Evolutionary conservation across 2,113 vertebrate genomes (phyloP), one percentile per base, ranked within the genome.

Genomic region (Alethe castanea): DNA sequence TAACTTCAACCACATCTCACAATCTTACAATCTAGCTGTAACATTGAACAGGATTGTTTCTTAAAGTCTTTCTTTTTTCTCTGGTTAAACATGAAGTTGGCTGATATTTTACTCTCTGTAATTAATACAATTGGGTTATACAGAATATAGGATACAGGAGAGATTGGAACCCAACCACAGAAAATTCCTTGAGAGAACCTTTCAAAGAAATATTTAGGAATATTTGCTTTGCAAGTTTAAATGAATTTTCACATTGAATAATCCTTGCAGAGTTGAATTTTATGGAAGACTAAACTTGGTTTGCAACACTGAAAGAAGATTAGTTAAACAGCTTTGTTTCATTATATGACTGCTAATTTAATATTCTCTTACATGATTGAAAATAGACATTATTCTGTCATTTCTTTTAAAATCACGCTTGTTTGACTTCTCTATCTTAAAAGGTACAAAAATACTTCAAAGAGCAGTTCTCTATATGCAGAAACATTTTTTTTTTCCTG

Each of bases 321-420:
- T 86, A 90, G 56, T 64, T 92, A 71, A 92, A 86, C 17, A 81
- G 35, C 50, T 96, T 90, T 94, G n/a, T 92, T 96, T 92, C 79
- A 16, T 82, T 95, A 40, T 57, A 15, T 50, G 64, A 60, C 50
- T 90, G 36, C 36, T 94, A 83, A 93, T 96, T 85, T 93, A 88
- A 88, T 93, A 93, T 94, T 92, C 90, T 65, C 28, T 95, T 94
- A 53, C 54, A 94, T 81, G 60, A 74, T 88, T 86, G 84, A 95
- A 95, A 95, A 90, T 90, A 93, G 64, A 59, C 33, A 60, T 83
- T 86, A 90, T 82, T 19, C 29, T 92, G 76, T 86, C n/a, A 60
- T 90, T 94, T 88, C 31, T 45, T 81, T 88, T 88, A 81, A 90
- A 91, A 86, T 65, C 47, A 54, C 23, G 7, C 22, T 92, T 86